Percentiles rank a stretch among this genome's conserved stretches.
These are phyloP conservation scores for Acrossocheilus wenchowensis DNA, from an alignment of 2,797 vertebrate species.

Conservation along the genomic window DNA sequence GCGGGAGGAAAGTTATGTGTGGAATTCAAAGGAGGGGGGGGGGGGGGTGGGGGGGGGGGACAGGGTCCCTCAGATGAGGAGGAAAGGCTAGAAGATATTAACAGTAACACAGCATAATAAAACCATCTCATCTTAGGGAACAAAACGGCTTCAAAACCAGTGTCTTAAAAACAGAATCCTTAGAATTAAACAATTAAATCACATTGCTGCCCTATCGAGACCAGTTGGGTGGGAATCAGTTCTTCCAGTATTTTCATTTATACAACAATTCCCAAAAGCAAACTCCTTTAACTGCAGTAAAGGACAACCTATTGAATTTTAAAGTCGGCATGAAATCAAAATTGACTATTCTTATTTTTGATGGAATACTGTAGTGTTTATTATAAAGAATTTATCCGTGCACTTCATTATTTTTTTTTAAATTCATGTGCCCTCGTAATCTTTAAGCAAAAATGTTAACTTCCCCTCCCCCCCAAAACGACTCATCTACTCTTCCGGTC, in stretches of 20 bases:
- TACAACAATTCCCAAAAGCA: background rate
- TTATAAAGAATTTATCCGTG: too few relatives aligned
- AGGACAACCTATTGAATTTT: slow-evolving; percentile 52
- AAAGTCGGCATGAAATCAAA: too few relatives aligned
- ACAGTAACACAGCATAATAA: background rate
- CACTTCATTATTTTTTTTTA: too few relatives aligned
- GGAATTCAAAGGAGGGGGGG: slow-evolving; percentile 54
- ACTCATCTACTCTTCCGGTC: too few relatives aligned
- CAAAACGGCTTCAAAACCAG: background rate
- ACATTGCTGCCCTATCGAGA: background rate
- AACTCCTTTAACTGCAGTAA: background rate
- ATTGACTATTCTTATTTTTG: too few relatives aligned
- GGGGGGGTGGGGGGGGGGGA: slow-evolving; percentile 34
- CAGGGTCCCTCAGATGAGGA: slow-evolving; percentile 7
- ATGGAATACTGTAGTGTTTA: too few relatives aligned
- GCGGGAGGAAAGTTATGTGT: slow-evolving; percentile 56
- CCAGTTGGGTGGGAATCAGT: background rate
- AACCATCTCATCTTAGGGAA: background rate
- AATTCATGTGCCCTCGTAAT: too few relatives aligned
- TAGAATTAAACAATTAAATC: background rate
- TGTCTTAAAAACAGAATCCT: background rate
- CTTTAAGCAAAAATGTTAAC: too few relatives aligned
- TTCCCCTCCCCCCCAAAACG: too few relatives aligned
- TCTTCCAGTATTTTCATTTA: slow-evolving; percentile 8
- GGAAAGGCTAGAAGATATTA: slow-evolving; percentile 13